Evolutionary conservation across 2,797 vertebrate genomes (phyloP), one percentile per base, ranked within the genome.

Genomic region (Rhinella marina): DNA sequence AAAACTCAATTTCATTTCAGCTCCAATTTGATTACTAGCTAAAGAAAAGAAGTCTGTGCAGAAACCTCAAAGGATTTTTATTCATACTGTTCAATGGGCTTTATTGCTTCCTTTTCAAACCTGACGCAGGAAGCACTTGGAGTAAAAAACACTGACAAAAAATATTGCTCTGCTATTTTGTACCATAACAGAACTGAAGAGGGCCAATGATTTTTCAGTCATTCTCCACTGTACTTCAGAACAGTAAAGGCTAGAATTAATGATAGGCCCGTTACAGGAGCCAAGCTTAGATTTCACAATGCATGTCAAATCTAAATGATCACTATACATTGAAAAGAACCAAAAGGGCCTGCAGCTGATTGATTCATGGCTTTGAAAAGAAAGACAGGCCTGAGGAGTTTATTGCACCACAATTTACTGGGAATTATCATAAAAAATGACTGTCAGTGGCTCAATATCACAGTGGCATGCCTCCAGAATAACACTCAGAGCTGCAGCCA

Each of bases 1-100:
- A 98, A 98, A 98, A 97, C 97, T 97, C 95, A 95, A 98, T 99
- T 98, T 98, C 97, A 98, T 98, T 98, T 97, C 96, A 96, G 97
- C 97, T 98, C 96, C 97, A 97, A 97, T 98, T 98, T 98, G 97
- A 98, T 99, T 98, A 98, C 96, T 96, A 96, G 97, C 97, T 96
- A 95, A 97, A 97, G 97, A 98, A 97, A 97, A 96, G 97, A 95
- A 96, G 96, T 96, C 95, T 95, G 95, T 95, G 96, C 96, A 96
- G 95, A 96, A 96, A 96, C 96, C 97, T 96, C 97, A 96, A 96
- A 98, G 97, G 97, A 96, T 97, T 97, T 97, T 97, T 97, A 98
- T 98, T 98, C 97, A 97, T 92, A 94, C 94, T 95, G 95, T 95
- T 98, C 96, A 98, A 98, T 97, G 96, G 97, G 96, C 96, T 98